Evolutionary conservation across 2,113 vertebrate species (phyloP).

Genomic region (Chascanopsetta lugubris): DNA sequence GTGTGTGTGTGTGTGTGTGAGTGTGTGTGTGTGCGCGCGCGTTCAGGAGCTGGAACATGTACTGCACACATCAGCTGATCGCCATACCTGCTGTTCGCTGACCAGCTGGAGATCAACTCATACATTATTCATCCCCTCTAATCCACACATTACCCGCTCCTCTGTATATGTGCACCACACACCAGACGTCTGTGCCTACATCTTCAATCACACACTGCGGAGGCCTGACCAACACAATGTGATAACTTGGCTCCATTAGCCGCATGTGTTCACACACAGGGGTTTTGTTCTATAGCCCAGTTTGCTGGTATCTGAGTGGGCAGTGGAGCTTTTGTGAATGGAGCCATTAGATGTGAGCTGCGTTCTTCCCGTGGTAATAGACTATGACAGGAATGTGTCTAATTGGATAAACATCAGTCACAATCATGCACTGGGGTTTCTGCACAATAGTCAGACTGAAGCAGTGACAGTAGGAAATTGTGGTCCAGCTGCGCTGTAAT

Average conservation of each 20-base stretch:
- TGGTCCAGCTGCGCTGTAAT: too few species aligned
- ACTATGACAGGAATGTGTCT: constrained; percentile 29
- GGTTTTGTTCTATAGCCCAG: constrained; percentile 40
- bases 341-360: constrained; percentile 20
- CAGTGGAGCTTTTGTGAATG: constrained; percentile 33
- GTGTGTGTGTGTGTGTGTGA: neutral
- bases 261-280: constrained; percentile 31
- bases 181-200: neutral
- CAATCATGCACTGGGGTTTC: constrained; percentile 9
- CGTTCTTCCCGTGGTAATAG: constrained; percentile 14
- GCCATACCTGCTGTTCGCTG: constrained; percentile 24
- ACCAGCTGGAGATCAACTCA: constrained; percentile 12
- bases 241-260: constrained; percentile 26
- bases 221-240: constrained; percentile 5
- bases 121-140: constrained; percentile 1
- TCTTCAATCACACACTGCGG: neutral
- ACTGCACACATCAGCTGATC: neutral
- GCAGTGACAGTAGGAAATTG: constrained; percentile 4
- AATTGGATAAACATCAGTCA: constrained; percentile 18
- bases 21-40: neutral
- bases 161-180: neutral
- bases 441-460: neutral
- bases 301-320: constrained; percentile 32
- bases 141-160: neutral
- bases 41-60: constrained; percentile 7